phyloP scores from a whole-genome alignment of 2,888 invertebrate species.

The Tenodera sinensis region DNA sequence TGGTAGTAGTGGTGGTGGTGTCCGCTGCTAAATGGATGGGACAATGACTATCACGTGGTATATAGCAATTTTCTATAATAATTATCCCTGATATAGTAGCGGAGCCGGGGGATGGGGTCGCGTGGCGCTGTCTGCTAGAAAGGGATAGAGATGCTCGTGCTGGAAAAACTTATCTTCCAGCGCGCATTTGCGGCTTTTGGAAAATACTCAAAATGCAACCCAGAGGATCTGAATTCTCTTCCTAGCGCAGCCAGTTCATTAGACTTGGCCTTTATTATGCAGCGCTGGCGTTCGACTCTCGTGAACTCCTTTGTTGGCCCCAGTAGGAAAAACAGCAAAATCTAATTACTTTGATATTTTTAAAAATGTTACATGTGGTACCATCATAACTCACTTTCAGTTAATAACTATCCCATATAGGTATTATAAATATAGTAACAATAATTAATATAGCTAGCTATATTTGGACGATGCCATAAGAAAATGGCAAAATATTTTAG shows the following conservation, averaged over 20 bases:
- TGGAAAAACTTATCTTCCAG: not conserved
- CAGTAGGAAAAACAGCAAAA: too few relatives aligned
- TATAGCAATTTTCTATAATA: slow-evolving; percentile 17
- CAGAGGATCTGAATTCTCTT: not conserved
- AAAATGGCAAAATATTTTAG: too few relatives aligned
- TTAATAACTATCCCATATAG: too few relatives aligned
- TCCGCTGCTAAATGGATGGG: slow-evolving; percentile 10
- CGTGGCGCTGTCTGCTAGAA: not conserved
- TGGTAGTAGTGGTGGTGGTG: not conserved
- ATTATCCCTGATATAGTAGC: slow-evolving; percentile 12
- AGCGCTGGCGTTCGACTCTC: too few relatives aligned
- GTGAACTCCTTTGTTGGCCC: too few relatives aligned
- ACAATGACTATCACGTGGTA: slow-evolving; percentile 8
- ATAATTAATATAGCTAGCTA: too few relatives aligned
- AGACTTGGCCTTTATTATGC: too few relatives aligned
- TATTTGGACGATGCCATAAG: too few relatives aligned
- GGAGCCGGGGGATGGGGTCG: not conserved
- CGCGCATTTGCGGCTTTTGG: not conserved
- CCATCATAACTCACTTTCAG: too few relatives aligned
- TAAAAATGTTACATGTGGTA: too few relatives aligned
- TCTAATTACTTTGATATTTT: too few relatives aligned
- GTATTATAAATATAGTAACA: too few relatives aligned
- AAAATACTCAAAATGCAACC: not conserved
- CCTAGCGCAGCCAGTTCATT: not conserved
- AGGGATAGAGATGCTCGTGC: not conserved